Base-by-base conservation (phyloP, 2,113 vertebrate species). In the Petroica traversi region DNA sequence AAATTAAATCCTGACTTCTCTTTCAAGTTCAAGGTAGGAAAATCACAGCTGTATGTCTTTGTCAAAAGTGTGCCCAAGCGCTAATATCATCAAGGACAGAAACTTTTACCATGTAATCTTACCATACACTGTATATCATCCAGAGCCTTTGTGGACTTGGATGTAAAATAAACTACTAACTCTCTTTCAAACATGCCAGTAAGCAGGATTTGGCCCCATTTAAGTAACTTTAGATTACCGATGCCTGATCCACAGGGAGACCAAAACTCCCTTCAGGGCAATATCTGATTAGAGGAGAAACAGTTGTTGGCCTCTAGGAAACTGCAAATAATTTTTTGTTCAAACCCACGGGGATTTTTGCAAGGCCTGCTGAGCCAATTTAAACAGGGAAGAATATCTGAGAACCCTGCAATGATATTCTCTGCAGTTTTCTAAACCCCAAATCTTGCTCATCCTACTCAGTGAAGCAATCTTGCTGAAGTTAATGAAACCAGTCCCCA, bases 1-100 rank as follows among this genome's bases (percentile, higher is more conserved):
- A 97, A 96, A 95, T 94, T 89, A 95, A 96, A 95, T 96, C 96
- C 94, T 91, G 93, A 94, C 94, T 96, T 81, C 85, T 92, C 90
- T 96, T 93, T 90, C 92, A 96, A 92, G 96, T 96, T 96, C 93
- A 96, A 97, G 93, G 88, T 96, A 95, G 90, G 90, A 97, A 97
- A 96, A 97, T 97, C 96, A 97, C 88, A 96, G 92, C 55, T 9
- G 1, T 97, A 67, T 64, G 48, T 96, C 96, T 94, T 45, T 96
- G 94, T 96, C 94, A 93, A 48, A 93, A 95, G 75, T 90, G 83
- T 85, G 90, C 90, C 88, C 90, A 40, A 94, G 88, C 82, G 81
- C 90, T 88, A 96, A 84, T 77, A 90, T 86, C 72, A 95, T 89
- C 92, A 78, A 96, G 85, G 85, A 80, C 79, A 88, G 72, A 55